phyloP scores from a whole-genome alignment of 2,797 vertebrate species.

The Myoxocephalus aenaeus region DNA sequence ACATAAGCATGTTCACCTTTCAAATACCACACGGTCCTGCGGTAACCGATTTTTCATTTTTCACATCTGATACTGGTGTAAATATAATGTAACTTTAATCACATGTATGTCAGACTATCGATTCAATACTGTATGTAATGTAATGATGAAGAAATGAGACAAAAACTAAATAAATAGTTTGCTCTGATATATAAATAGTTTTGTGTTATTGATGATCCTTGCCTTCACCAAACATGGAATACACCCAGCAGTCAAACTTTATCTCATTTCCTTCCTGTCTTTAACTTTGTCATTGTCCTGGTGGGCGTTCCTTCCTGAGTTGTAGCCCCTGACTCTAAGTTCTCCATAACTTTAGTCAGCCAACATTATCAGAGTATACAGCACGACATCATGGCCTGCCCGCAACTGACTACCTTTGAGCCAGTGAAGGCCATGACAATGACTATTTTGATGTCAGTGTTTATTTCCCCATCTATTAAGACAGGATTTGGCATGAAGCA shows the following conservation, averaged over 20 bases:
- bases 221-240: neutral
- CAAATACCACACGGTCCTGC: neutral
- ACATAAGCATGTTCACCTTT: neutral
- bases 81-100: neutral
- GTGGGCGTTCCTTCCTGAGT: constrained; percentile 58
- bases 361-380: constrained; percentile 15
- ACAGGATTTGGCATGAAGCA: constrained; percentile 2
- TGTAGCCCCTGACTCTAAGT: neutral
- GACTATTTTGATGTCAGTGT: neutral
- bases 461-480: constrained; percentile 6
- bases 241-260: constrained; percentile 2
- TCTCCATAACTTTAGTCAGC: neutral
- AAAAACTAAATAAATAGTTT: constrained; percentile 22
- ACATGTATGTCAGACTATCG: neutral
- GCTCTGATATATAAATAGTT: neutral
- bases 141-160: neutral
- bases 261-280: constrained; percentile 72
- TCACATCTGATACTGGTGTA: constrained; percentile 10
- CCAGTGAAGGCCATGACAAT: neutral
- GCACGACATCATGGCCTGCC: constrained; percentile 26
- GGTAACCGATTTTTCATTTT: neutral
- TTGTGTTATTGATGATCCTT: neutral
- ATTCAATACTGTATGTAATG: neutral
- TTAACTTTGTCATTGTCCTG: constrained; percentile 13
- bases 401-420: neutral